Base-by-base conservation (phyloP, 2,113 vertebrate genomes). In the Ophthalmolycus amberensis region DNA sequence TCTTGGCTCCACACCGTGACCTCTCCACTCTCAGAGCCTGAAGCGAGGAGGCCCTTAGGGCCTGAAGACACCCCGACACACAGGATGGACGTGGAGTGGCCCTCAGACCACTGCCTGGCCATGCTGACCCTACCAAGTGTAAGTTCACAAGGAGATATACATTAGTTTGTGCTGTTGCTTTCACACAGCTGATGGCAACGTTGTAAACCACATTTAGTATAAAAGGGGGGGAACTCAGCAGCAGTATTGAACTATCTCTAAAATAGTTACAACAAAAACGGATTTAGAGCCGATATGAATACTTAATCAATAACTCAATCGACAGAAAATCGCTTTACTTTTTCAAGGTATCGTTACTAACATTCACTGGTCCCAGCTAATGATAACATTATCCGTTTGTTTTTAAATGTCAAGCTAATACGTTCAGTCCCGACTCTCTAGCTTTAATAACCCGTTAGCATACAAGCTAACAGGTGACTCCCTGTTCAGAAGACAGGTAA, bases 21-120 rank as follows among this genome's bases (percentile, higher is more conserved):
- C 73, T 96, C 95, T 2, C 98, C 98, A 14, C 88, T 87, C 88
- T 99, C 98, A 0, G 95, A 96, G 1, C 98, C 97, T 0, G 97
- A 99, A 27, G 95, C 97, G 12, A 98, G 90, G 50, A 97, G 84
- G 29, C 95, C 95, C 0, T 97, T 96, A 0, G 87, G 67, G 83
- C 91, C 96, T 0, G 86, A 20, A 1, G 94, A 91, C 1, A 91
- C 92, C 0, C 85, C 82, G 22, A 98, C 92, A 81, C 98, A 98
- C 69, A 99, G 90, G 7, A 99, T 69, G 5, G 97, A 64, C 14
- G 89, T 89, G 6, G 94, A 95, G 74, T 98, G 98, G 2, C 96
- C 97, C 0, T 88, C 95, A 0, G 12, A 76, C 98, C 98, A 99
- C 84, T 85, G 93, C 20, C 81, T 90, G 16, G 97, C 95, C 97